Percentiles rank a stretch among this genome's conserved stretches.
These are phyloP conservation scores for Acropternis orthonyx DNA, from an alignment of 2,797 vertebrate species.

Conservation along the genomic window DNA sequence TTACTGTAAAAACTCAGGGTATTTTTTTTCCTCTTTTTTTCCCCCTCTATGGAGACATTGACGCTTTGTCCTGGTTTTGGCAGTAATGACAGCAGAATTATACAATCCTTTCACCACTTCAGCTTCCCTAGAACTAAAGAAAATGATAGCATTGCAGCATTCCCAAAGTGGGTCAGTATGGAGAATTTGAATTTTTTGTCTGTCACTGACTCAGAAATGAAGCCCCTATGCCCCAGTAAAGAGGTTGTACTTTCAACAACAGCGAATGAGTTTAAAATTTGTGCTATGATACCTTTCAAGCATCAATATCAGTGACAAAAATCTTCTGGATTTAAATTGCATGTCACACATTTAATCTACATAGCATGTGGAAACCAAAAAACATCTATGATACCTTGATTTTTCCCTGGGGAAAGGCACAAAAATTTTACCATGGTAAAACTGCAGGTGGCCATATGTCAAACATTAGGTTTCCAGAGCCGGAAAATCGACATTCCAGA, in stretches of 20 bases:
- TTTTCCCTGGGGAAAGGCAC: constrained; percentile 8
- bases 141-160: not conserved
- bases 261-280: not conserved
- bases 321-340: not conserved
- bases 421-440: not conserved
- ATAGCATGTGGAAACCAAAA: constrained; percentile 18
- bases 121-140: not conserved
- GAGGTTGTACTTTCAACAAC: not conserved
- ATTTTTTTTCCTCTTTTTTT: not conserved
- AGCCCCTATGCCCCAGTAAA: not conserved
- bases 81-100: not conserved
- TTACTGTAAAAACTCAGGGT: not conserved
- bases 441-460: constrained; percentile 33
- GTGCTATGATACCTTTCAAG: not conserved
- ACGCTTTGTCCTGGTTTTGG: constrained; percentile 1
- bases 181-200: not conserved
- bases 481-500: constrained; percentile 39
- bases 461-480: constrained; percentile 54
- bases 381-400: not conserved
- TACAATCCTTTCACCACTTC: not conserved
- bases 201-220: not conserved
- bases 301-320: not conserved
- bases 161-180: not conserved
- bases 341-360: constrained; percentile 2
- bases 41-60: not conserved